A percentile compares a stretch with the other conserved stretches of the same genome.
phyloP scores from a whole-genome alignment of 2,888 invertebrate genomes.

The Epinotia nisella region DNA sequence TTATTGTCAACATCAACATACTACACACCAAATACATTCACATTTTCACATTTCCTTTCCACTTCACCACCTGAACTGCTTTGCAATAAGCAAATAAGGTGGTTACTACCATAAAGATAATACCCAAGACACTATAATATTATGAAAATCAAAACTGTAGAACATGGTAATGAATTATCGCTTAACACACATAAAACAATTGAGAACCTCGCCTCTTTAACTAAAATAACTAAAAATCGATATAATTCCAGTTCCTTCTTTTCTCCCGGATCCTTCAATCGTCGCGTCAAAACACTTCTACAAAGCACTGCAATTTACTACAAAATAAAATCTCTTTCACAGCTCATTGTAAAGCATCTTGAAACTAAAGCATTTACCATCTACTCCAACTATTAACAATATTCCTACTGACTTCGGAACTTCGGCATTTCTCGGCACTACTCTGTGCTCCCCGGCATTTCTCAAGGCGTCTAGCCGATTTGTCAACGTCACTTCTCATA shows the following conservation, averaged over 20 bases:
- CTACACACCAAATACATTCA: no score
- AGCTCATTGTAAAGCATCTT: neutral
- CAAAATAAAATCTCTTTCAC: neutral
- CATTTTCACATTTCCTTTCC: no score
- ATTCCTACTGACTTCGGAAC: constrained; percentile 27
- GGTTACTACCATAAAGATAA: no score
- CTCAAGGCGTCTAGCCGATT: constrained; percentile 63
- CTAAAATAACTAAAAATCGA: no score
- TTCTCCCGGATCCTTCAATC: neutral
- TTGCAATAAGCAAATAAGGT: no score
- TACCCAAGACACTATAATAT: no score
- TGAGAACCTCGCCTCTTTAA: no score
- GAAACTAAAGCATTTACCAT: constrained; percentile 24
- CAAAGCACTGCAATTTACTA: neutral
- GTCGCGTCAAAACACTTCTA: neutral
- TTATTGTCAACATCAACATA: no score
- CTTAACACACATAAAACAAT: no score
- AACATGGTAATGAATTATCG: no score
- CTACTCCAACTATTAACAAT: constrained; percentile 31
- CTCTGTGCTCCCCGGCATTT: constrained; percentile 52
- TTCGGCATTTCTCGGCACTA: constrained; percentile 35
- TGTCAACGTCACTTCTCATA: constrained; percentile 81
- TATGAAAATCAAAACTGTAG: no score
- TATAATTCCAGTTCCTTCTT: neutral
- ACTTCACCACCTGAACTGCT: no score